Conservation (phyloP, 2,888 invertebrate species). For the Neoitamus cyanurus region DNA sequence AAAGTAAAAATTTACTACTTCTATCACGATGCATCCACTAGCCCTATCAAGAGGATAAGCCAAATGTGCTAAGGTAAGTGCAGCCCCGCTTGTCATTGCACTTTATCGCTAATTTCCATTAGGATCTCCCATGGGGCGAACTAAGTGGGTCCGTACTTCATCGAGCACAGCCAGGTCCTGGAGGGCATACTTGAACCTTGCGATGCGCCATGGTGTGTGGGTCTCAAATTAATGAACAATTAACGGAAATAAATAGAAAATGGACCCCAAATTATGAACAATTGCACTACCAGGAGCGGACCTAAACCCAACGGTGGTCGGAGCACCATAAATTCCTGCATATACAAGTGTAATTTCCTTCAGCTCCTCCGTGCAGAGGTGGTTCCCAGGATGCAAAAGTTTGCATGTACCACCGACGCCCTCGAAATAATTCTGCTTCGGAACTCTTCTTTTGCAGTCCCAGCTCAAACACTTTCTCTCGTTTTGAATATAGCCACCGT, state of each 20-base stretch:
- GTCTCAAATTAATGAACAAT: conserved; percentile 5
- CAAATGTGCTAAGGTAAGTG: not conserved
- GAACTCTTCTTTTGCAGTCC: not conserved
- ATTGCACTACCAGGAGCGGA: not conserved
- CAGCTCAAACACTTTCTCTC: not conserved
- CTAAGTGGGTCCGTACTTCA: not conserved
- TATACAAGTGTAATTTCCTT: not conserved
- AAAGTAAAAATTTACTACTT: not conserved
- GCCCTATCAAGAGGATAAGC: not conserved
- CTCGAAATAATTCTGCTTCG: not conserved
- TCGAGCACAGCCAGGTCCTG: not conserved
- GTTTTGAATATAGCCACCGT: not conserved
- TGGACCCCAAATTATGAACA: not conserved
- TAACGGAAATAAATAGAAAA: not conserved
- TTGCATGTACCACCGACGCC: not conserved
- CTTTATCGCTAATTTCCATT: not conserved
- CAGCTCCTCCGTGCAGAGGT: not conserved
- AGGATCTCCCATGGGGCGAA: not conserved
- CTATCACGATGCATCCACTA: not conserved
- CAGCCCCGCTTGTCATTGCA: not conserved
- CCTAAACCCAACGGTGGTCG: not conserved
- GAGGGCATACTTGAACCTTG: not conserved
- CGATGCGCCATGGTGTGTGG: not conserved
- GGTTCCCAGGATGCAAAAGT: not conserved
- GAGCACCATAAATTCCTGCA: not conserved